A percentile compares a stretch with the other conserved stretches of the same genome.
Evolutionary conservation across 2,113 vertebrate species (phyloP).

Genomic region (Phaetusa simplex): DNA sequence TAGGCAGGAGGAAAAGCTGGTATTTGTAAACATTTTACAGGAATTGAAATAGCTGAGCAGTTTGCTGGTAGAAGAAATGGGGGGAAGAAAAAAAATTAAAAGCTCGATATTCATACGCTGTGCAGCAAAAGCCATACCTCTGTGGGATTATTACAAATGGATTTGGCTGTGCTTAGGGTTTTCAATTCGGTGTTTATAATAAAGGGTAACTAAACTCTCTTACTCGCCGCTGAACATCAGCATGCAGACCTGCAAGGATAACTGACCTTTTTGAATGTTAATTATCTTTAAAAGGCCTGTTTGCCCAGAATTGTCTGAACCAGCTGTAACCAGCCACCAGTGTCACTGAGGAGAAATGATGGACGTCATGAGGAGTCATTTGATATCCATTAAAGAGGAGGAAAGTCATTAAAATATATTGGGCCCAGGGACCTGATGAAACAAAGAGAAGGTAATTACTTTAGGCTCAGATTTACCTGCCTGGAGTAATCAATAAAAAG

Average conservation of each 20-base stretch:
- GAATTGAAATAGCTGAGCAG: background rate
- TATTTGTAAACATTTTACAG: background rate
- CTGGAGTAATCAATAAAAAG: constrained; percentile 45
- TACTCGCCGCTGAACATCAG: constrained; percentile 27
- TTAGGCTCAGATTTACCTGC: constrained; percentile 54
- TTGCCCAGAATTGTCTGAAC: constrained; percentile 60
- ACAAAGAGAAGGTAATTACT: constrained; percentile 48
- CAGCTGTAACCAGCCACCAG: constrained; percentile 45
- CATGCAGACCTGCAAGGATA: constrained; percentile 60
- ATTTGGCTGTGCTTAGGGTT: constrained; percentile 14
- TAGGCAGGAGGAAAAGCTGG: background rate
- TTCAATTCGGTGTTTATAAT: background rate
- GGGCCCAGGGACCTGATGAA: constrained; percentile 45
- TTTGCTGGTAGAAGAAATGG: background rate
- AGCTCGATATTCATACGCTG: background rate
- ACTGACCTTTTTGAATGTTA: constrained; percentile 69
- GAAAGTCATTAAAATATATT: constrained; percentile 61
- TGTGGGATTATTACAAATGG: constrained; percentile 11
- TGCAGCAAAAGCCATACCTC: background rate
- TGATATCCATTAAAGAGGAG: constrained; percentile 54
- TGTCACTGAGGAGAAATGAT: constrained; percentile 41
- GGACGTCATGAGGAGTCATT: constrained; percentile 27
- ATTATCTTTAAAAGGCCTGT: constrained; percentile 63
- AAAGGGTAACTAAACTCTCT: background rate
- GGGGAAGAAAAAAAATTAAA: background rate